phyloP scores from a whole-genome alignment of 2,113 vertebrate genomes.

The Plecturocebus donacophilus region DNA sequence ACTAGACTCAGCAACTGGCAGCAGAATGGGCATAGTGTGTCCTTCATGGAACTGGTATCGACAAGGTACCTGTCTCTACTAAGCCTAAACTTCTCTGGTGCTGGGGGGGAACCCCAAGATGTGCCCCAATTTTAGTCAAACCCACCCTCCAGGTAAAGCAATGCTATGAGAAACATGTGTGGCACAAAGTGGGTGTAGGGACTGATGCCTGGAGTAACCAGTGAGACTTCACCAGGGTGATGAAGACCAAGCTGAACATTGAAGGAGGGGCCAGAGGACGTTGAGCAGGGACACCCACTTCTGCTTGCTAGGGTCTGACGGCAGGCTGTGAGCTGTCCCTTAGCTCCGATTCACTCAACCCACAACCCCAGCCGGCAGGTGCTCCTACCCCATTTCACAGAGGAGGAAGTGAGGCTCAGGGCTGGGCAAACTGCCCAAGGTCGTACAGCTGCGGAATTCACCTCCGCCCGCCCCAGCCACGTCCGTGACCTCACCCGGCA shows the following conservation, averaged over 20 bases:
- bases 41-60: neutral
- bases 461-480: neutral
- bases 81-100: neutral
- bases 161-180: rapidly evolving
- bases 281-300: neutral
- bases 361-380: neutral
- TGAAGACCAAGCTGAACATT: neutral
- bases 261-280: neutral
- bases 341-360: neutral
- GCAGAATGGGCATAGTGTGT: rapidly evolving
- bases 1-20: neutral
- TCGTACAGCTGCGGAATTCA: no score
- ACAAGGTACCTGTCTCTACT: neutral
- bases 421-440: neutral
- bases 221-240: neutral
- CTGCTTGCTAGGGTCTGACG: rapidly evolving
- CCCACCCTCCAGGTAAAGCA: neutral
- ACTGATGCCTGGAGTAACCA: rapidly evolving
- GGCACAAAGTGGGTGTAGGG: rapidly evolving
- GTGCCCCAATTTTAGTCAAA: neutral
- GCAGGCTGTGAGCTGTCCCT: neutral
- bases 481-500: neutral
- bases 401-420: neutral
- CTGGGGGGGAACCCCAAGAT: neutral
- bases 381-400: neutral